Base-by-base conservation (phyloP, 1,140 invertebrate genomes). In the Eubasilissa regina region DNA sequence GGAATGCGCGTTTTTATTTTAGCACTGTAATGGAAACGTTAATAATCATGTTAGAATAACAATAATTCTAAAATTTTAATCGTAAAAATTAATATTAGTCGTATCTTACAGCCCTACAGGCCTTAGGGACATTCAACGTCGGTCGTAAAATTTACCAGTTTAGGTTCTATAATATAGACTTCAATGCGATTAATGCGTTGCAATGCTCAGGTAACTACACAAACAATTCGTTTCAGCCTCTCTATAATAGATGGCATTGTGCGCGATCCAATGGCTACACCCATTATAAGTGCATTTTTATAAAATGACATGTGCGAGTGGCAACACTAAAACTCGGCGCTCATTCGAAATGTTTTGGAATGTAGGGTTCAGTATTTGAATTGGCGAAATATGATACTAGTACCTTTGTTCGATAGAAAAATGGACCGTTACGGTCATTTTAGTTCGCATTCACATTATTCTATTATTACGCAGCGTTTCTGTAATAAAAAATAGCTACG, bases 211-310 rank as follows among this genome's bases (percentile, higher is more conserved):
- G 48, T 51, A 51, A 1, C 48, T 51, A 51, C 48, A 12, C 48
- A 12, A 1, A 35, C 25, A 51, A 51, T 51, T 51, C 48, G 48
- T 13, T 51, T 51, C 48, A 8, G 48, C n/a, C n/a, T 15, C 48
- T 8, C 48, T 4, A 51, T 51, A 15, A 15, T 35, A 35, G 25
- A 6, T 35, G 25, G 48, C 11, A 12, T 51, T 51, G 11, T 51
- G 48, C n/a, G 1, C 48, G 3, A 1, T 6, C 25, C 25, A 6
- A 15, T 15, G 48, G 48, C 48, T 4, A 51, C 48, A 13, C 25
- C 48, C 48, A 51, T 51, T 51, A 51, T 51, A 15, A 51, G n/a
- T 51, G 48, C 48, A 51, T 51, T 51, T 51, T 51, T 51, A 35
- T 35, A 51, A 51, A 51, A 13, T 51, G 48, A 51, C 48, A 51